phyloP scores from a whole-genome alignment of 1,140 invertebrate species.

The Maniola jurtina region DNA sequence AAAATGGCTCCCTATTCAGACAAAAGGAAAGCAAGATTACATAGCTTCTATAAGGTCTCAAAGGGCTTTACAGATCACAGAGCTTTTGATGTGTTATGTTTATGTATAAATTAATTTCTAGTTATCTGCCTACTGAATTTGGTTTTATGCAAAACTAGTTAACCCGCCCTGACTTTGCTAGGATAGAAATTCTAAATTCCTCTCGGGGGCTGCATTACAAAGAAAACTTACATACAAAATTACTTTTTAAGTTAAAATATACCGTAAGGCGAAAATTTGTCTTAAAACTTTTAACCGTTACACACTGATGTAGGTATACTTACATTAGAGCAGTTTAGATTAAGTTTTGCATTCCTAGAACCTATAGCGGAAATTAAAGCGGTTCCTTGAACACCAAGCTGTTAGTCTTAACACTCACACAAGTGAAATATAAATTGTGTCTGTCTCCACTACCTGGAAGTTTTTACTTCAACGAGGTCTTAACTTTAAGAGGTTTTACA shows the following conservation, averaged over 20 bases:
- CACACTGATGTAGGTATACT: background rate
- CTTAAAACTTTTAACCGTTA: background rate
- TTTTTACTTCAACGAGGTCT: too few relatives aligned
- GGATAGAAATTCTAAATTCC: too few relatives aligned
- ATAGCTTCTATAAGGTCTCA: background rate
- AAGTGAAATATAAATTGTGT: background rate
- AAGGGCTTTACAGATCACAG: background rate
- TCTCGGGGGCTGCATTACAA: too few relatives aligned
- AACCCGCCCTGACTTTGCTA: too few relatives aligned
- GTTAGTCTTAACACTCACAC: slow-evolving; percentile 2
- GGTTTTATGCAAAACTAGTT: too few relatives aligned
- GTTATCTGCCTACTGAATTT: background rate
- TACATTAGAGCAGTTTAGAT: slow-evolving; percentile 1
- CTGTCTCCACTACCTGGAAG: background rate
- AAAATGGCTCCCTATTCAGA: background rate
- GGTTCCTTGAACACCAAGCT: background rate
- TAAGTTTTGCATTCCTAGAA: slow-evolving; percentile 6
- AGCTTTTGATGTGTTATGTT: slow-evolving; percentile 1
- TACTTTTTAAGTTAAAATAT: too few relatives aligned
- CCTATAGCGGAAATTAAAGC: background rate
- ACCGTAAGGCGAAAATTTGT: too few relatives aligned
- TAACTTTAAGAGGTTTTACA: too few relatives aligned
- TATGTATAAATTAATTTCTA: background rate
- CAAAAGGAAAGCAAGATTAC: background rate
- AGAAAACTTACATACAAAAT: too few relatives aligned